Base-by-base conservation (phyloP, 1,140 invertebrate genomes). In the Brachionus sp. region DNA sequence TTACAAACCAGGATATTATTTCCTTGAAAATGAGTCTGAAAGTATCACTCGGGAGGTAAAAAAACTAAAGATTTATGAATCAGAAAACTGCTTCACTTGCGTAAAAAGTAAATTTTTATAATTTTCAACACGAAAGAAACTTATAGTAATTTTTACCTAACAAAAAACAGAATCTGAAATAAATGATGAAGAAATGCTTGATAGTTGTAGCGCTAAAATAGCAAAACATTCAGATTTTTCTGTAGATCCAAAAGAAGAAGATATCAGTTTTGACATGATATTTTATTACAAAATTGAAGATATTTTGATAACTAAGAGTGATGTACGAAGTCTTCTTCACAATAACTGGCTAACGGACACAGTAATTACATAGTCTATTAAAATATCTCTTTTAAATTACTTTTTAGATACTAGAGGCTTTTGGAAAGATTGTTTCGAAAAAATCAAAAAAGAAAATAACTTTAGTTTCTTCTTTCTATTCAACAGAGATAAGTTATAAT, bases 331-430 rank as follows among this genome's bases (percentile, higher is more conserved):
- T 29, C 66, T 70, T 70, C 33, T 70, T 19, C n/a, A 70, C 2
- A 70, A 70, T 37, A 13, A 70, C n/a, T 70, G 66, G 66, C 7
- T 70, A 37, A 37, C 66, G 39, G 35, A 25, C n/a, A 70, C 66
- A 37, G 35, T 42, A 70, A 37, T 37, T 9, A 29, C 33, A 33
- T 46, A 12, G 12, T 12, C 44, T 66, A 23, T 66, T 10, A 1
- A 66, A 33, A 33, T 4, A 66, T 23, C 7, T 64, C 23, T 25
- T 23, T 4, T 23, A 19, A 16, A 23, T 64, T 25, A 64, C 23
- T 64, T 64, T 64, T 64, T 3, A 64, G 66, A 70, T 70, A 5
- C 66, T 70, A 0, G 66, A 70, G 39, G 66, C 66, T n/a, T 70
- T 16, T 70, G 66, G 33, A 13, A 37, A 37, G 39, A 70, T 70